Evolutionary conservation across 2,888 invertebrate species (phyloP).

Genomic region (Mesorhabditis spiculigera): DNA sequence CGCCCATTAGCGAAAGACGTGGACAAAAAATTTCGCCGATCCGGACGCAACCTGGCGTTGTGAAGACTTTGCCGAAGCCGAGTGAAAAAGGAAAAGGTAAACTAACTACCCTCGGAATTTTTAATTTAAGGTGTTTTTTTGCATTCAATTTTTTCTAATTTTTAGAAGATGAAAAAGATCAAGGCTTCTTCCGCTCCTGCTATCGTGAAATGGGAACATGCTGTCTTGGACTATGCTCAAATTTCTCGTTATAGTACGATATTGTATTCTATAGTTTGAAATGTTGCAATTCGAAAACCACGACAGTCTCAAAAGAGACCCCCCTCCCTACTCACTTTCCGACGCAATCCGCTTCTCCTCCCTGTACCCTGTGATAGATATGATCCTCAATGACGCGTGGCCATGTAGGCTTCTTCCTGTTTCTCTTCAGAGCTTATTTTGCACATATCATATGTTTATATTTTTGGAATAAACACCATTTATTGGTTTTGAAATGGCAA

Average conservation of each 20-base stretch:
- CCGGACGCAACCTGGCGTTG: slow-evolving; percentile 5
- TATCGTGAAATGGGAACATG: slow-evolving; percentile 5
- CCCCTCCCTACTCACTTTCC: too few species aligned
- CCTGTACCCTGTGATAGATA: too few species aligned
- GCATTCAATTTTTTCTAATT: neutral
- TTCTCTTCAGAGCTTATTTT: too few species aligned
- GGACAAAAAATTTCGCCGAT: neutral
- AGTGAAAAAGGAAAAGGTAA: neutral
- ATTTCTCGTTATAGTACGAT: neutral
- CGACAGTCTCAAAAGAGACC: too few species aligned
- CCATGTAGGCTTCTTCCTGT: too few species aligned
- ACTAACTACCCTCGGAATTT: neutral
- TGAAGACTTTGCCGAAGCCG: neutral
- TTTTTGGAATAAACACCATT: too few species aligned
- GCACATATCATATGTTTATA: too few species aligned
- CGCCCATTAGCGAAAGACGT: slow-evolving; percentile 4
- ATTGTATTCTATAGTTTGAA: too few species aligned
- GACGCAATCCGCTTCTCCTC: too few species aligned
- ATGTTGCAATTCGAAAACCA: too few species aligned
- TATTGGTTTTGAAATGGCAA: too few species aligned
- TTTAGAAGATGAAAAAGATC: neutral
- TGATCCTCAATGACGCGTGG: too few species aligned
- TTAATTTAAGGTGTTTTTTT: neutral
- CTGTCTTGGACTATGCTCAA: neutral
- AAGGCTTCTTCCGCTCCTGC: slow-evolving; percentile 2